Base-by-base conservation (phyloP, 2,113 vertebrate genomes). In the Odocoileus virginianus region DNA sequence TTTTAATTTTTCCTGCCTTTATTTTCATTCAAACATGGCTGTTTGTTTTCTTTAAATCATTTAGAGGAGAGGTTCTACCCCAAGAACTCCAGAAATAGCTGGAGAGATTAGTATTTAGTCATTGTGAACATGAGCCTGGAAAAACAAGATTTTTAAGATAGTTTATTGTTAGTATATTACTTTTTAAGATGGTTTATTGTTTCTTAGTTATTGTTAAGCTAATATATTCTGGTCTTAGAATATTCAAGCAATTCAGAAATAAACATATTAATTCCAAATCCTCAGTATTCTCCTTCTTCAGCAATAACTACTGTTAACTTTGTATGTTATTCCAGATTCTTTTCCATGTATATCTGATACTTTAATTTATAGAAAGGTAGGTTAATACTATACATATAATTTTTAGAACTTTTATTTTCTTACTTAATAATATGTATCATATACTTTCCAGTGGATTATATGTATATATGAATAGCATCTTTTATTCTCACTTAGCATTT, bases 31-130 rank as follows among this genome's bases (percentile, higher is more conserved):
- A 81, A 57, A 52, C 71, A 30, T 90, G 28, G 23, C 40, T 45
- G 7, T 95, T 89, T 86, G 58, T 6, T 90, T 97, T 67, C 57
- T 90, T 67, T 86, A 90, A 97, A 86, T 60, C 58, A 79, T 86
- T 93, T 27, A 50, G 84, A 92, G 83, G 23, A 64, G 25, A 84
- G 19, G 9, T 58, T 81, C 17, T 81, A 50, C 33, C n/a, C 47
- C 60, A 54, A 11, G 52, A 96, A 74, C 54, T 94, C 30, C 12
- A 82, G 52, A 86, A 87, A n/a, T 82, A 91, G 17, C 52, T 57
- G 47, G n/a, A 21, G 15, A 57, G 60, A 87, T 94, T 74, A 61
- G 28, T 92, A 47, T 87, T 92, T 88, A 58, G 60, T 60, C 33
- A 50, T 47, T 86, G 50, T 79, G 79, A 50, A 33, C 33, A 85